Evolutionary conservation across 1,140 invertebrate species (phyloP).

Genomic region (Diploscapter pachys): DNA sequence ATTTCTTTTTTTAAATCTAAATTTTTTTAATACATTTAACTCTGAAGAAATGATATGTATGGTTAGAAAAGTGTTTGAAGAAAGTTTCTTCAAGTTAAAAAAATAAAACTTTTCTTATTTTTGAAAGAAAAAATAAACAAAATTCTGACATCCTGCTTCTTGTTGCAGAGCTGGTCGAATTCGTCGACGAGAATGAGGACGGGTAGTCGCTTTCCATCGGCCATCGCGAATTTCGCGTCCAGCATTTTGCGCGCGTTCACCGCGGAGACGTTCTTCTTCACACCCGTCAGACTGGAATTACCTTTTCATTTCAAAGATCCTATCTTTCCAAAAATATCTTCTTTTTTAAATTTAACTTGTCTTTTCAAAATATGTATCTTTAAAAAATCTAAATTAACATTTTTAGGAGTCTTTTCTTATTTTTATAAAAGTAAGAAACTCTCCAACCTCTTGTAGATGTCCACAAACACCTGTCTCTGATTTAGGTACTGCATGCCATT

Average conservation of each 20-base stretch:
- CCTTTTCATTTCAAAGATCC: constrained; percentile 1
- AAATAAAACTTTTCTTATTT: background rate
- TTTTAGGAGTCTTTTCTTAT: no score
- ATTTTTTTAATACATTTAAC: background rate
- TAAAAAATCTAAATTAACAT: no score
- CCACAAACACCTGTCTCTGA: constrained; percentile 82
- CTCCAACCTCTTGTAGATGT: constrained; percentile 60
- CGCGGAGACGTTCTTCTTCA: constrained; percentile 70
- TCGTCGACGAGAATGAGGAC: constrained; percentile 87
- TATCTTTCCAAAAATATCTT: background rate
- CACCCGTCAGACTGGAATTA: constrained; percentile 5
- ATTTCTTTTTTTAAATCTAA: background rate
- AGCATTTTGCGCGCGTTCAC: constrained; percentile 77
- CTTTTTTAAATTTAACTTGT: no score
- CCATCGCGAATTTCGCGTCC: constrained; percentile 72
- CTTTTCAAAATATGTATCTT: no score
- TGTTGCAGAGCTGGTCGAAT: constrained; percentile 84
- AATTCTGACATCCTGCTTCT: constrained; percentile 78
- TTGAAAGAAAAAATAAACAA: background rate
- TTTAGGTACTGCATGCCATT: constrained; percentile 92
- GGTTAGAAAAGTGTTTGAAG: background rate
- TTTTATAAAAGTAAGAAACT: background rate
- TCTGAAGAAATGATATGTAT: background rate
- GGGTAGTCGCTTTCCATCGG: constrained; percentile 65
- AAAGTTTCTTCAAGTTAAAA: background rate